Evolutionary conservation across 2,113 vertebrate genomes (phyloP).

Genomic region (Lepus europaeus): DNA sequence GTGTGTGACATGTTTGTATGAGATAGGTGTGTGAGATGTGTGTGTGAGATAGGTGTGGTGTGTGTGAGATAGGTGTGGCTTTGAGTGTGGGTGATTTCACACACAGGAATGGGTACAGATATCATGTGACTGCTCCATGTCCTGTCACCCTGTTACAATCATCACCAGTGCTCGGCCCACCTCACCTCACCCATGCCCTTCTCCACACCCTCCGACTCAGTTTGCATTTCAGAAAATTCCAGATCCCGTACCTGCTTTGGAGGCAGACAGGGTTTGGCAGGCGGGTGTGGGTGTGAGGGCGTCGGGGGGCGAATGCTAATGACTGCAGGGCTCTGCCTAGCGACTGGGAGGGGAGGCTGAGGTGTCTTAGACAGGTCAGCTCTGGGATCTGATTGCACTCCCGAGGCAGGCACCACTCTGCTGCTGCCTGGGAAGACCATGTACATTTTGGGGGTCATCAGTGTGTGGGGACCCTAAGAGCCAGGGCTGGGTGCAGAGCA

Average conservation of each 20-base stretch:
- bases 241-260: too few species aligned
- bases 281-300: background rate
- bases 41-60: too few species aligned
- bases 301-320: background rate
- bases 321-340: background rate
- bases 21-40: too few species aligned
- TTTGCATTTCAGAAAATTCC: background rate
- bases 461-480: too few species aligned
- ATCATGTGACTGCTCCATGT: background rate
- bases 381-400: accelerated
- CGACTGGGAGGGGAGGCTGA: too few species aligned
- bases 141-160: accelerated
- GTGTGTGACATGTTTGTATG: background rate
- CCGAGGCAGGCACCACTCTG: too few species aligned
- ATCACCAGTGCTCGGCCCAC: accelerated
- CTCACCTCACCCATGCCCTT: accelerated
- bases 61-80: background rate
- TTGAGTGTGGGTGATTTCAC: background rate
- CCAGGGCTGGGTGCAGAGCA: too few species aligned
- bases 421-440: background rate
- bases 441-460: background rate
- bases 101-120: background rate
- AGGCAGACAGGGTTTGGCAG: accelerated
- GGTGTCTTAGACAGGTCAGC: accelerated
- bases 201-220: background rate